Evolutionary conservation across 2,113 vertebrate genomes (phyloP).

Genomic region (Marcusenius ussheri): DNA sequence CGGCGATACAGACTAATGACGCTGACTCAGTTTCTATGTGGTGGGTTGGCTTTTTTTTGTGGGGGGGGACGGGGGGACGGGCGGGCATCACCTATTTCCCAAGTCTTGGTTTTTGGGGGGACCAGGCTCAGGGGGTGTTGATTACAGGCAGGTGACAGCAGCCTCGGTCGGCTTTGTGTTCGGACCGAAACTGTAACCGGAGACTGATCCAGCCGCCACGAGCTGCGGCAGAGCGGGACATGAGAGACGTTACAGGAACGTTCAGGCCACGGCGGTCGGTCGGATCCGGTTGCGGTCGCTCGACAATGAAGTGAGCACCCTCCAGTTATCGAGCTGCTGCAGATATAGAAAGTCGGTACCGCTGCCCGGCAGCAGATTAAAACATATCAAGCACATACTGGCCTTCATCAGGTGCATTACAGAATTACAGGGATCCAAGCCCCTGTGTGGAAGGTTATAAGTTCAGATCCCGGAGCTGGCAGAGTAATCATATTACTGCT

Average conservation of each 20-base stretch:
- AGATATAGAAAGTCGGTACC: background rate
- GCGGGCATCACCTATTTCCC: background rate
- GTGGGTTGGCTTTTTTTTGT: background rate
- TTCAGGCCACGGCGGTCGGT: background rate
- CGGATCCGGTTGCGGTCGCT: background rate
- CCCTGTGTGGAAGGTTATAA: background rate
- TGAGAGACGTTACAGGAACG: conserved; percentile 12
- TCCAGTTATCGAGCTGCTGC: background rate
- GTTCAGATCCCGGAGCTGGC: background rate
- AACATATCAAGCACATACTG: background rate
- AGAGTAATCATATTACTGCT: background rate
- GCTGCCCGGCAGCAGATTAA: background rate
- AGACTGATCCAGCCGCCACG: background rate
- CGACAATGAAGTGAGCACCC: background rate
- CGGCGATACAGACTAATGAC: background rate
- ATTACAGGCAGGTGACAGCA: conserved; percentile 43
- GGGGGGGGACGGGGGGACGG: too few species aligned
- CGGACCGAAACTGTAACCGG: conserved; percentile 16
- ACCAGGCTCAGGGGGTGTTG: conserved; percentile 25
- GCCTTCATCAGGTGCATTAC: background rate
- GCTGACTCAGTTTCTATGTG: background rate
- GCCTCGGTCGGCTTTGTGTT: conserved; percentile 5
- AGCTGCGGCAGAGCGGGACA: background rate
- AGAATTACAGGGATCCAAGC: background rate
- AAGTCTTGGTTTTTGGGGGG: background rate